Evolutionary conservation across 2,797 vertebrate species (phyloP).

Genomic region (Urosaurus nigricauda): DNA sequence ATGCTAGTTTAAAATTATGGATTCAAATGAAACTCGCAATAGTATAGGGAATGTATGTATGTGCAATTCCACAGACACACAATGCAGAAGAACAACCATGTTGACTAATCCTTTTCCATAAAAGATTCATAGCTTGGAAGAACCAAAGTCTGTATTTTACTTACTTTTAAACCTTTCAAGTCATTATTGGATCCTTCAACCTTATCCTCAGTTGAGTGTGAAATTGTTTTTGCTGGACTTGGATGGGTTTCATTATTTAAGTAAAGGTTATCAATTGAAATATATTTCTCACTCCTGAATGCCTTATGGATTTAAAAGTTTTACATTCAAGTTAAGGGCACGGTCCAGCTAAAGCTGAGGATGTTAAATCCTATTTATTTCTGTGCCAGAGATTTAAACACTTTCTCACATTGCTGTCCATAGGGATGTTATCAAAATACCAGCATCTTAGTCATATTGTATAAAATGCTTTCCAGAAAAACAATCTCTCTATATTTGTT

Average conservation of each 20-base stretch:
- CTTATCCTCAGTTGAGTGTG: slow-evolving; percentile 33
- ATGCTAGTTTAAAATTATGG: background rate
- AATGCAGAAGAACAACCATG: background rate
- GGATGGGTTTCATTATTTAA: slow-evolving; percentile 26
- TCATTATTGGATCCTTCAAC: slow-evolving; percentile 22
- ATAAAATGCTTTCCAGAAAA: background rate
- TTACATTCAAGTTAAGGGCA: slow-evolving; percentile 31
- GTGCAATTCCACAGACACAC: background rate
- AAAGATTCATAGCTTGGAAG: background rate
- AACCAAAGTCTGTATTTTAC: background rate
- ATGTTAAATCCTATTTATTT: slow-evolving; percentile 24
- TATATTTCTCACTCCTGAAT: slow-evolving; percentile 34
- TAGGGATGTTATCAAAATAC: slow-evolving; percentile 4
- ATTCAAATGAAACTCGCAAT: background rate
- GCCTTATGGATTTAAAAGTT: slow-evolving; percentile 31
- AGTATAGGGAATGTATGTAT: accelerated
- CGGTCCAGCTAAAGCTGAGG: slow-evolving; percentile 1
- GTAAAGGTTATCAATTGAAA: slow-evolving; percentile 46
- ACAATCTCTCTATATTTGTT: background rate
- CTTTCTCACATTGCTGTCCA: background rate
- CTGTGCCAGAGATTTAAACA: background rate
- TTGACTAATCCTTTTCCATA: background rate
- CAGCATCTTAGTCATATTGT: background rate
- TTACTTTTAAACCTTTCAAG: slow-evolving; percentile 27
- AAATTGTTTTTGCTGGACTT: slow-evolving; percentile 46